Conservation (phyloP, 2,113 vertebrate species). For the Paracanthobrama guichenoti region DNA sequence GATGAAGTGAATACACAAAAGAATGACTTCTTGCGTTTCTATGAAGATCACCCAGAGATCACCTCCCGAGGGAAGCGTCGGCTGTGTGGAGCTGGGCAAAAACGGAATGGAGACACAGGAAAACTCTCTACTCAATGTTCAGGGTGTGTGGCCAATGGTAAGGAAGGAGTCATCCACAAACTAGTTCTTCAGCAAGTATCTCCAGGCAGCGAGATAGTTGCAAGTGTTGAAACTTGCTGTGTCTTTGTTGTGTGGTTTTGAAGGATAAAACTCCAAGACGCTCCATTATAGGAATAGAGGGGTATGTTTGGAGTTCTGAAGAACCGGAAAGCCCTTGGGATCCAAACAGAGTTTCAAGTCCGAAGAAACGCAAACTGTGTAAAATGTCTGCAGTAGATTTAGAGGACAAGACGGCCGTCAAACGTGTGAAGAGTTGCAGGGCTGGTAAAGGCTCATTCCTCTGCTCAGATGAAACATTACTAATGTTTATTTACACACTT, state of each 20-base stretch:
- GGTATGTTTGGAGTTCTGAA: conserved; percentile 65
- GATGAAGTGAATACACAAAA: not conserved
- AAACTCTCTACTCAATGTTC: conserved; percentile 36
- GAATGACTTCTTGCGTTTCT: not conserved
- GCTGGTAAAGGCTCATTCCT: conserved; percentile 57
- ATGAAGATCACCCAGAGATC: conserved; percentile 63
- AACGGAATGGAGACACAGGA: conserved; percentile 60
- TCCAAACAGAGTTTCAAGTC: conserved; percentile 51
- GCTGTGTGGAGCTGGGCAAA: conserved; percentile 65
- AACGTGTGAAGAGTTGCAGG: conserved; percentile 65
- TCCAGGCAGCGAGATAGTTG: not conserved
- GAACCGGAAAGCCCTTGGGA: conserved; percentile 53
- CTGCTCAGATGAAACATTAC: not conserved
- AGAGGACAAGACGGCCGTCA: conserved; percentile 58
- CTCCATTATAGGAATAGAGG: conserved; percentile 59
- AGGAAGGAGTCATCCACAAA: conserved; percentile 47
- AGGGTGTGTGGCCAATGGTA: conserved; percentile 65
- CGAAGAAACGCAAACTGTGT: conserved; percentile 64
- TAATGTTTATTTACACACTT: not conserved
- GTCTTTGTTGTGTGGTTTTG: conserved; percentile 14
- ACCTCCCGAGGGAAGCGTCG: conserved; percentile 60
- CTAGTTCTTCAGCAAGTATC: not conserved
- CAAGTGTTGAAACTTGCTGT: not conserved
- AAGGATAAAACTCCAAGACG: conserved; percentile 67
- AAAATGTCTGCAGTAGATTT: conserved; percentile 50